Evolutionary conservation across 2,797 vertebrate species (phyloP), one percentile per base, ranked within the genome.

Genomic region (Anguilla anguilla): DNA sequence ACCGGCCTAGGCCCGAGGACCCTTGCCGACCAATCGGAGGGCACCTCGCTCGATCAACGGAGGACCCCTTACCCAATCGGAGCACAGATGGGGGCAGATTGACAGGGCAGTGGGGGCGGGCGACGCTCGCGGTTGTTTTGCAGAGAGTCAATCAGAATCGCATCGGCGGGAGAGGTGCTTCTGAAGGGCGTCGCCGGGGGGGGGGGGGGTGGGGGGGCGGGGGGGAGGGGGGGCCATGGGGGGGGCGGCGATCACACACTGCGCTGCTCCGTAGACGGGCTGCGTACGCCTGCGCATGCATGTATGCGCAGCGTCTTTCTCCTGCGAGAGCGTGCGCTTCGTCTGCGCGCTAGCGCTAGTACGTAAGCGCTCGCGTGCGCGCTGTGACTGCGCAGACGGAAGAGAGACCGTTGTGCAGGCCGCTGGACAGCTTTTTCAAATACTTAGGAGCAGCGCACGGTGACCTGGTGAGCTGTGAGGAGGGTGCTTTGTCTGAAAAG

Each of bases 71-170:
- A 53, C 69, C 91, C 89, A 91, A 90, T 90, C 19, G 84, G 83
- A 89, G 53, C 67, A 1, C 72, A 74, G 69, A 31, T 35, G 13
- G 85, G 86, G 83, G 49, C 43, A 49, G 88, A 89, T 13, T 13
- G 89, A 87, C 87, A 85, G 49, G 31, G 3, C 17, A 4, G 43
- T 39, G 19, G 84, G 81, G 89, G 83, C 69, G 61, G 87, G 81
- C 61, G 19, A 84, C 69, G 67, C 57, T 77, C 11, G 13, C 28
- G 83, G 89, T 61, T 15, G 88, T 46, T 22, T 72, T 51, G 46
- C 35, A 35, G 84, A 72, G 59, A 93, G 90, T 91, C 89, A 88
- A 92, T 92, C 88, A 91, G 89, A 91, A 90, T 89, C 88, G 49
- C 89, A 89, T 90, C 88, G 89, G 90, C 84, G 55, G 31, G 22